These are phyloP conservation scores for Polypterus senegalus DNA, from an alignment of 2,113 vertebrate species.

Conservation along the genomic window DNA sequence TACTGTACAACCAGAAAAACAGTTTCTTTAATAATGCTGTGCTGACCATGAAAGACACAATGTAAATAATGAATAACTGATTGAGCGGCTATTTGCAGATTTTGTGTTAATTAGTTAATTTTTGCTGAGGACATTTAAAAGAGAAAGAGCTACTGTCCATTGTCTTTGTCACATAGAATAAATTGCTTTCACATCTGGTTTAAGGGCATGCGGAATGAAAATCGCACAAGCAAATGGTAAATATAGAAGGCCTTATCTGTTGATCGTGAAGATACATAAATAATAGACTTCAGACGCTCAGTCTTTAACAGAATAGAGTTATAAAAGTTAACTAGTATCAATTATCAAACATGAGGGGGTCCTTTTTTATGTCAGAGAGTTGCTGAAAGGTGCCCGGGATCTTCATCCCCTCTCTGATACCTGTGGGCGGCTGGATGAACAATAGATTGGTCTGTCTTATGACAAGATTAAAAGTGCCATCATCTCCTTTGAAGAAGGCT, in stretches of 20 bases:
- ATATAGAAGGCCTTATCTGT: slow-evolving; percentile 15
- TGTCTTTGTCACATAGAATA: too few relatives aligned
- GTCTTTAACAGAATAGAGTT: slow-evolving; percentile 46
- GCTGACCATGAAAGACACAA: too few relatives aligned
- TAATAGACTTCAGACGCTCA: slow-evolving; percentile 45
- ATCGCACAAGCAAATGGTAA: slow-evolving; percentile 2
- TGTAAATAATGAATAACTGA: too few relatives aligned
- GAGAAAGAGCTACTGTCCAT: too few relatives aligned
- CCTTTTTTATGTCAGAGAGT: slow-evolving; percentile 46
- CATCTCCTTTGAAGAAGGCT: slow-evolving; percentile 52
- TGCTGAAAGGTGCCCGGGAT: slow-evolving; percentile 49
- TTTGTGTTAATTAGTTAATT: too few relatives aligned
- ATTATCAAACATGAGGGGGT: slow-evolving; percentile 52
- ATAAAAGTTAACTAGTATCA: slow-evolving; percentile 65
- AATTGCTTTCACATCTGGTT: not conserved
- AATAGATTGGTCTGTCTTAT: slow-evolving; percentile 55
- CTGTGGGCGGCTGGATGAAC: slow-evolving; percentile 42
- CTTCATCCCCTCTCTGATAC: slow-evolving; percentile 47
- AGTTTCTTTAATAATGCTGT: too few relatives aligned
- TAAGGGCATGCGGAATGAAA: slow-evolving; percentile 32
- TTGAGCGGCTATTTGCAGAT: too few relatives aligned
- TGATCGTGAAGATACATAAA: slow-evolving; percentile 39
- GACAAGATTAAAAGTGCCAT: slow-evolving; percentile 50
- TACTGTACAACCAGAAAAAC: too few relatives aligned
- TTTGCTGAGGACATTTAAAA: too few relatives aligned